Conservation (phyloP, 1,140 invertebrate genomes). For the Caerostris extrusa region DNA sequence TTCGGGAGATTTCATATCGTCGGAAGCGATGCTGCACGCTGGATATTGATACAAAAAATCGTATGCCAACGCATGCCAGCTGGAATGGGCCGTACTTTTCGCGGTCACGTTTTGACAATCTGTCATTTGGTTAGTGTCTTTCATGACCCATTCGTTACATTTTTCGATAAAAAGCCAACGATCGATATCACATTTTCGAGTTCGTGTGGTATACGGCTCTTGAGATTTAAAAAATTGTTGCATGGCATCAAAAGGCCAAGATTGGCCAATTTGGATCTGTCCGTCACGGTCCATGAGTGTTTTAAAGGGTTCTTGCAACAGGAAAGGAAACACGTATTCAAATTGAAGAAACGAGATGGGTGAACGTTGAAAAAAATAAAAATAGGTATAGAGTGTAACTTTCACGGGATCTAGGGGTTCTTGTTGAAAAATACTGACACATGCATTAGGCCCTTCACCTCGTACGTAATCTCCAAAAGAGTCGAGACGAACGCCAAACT, state of each 20-base stretch:
- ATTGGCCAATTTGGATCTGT: not conserved
- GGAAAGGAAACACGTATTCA: not conserved
- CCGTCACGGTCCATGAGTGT: not conserved
- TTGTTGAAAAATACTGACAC: not conserved
- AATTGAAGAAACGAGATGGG: not conserved
- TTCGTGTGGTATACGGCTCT: not conserved
- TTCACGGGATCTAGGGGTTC: not conserved
- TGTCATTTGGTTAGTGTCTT: not conserved
- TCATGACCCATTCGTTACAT: no score
- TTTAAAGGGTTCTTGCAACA: not conserved
- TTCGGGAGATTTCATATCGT: not conserved
- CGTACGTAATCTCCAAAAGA: not conserved
- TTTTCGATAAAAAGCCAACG: no score
- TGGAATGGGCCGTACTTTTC: not conserved
- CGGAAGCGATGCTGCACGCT: not conserved
- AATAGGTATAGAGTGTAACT: not conserved
- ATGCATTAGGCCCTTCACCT: not conserved
- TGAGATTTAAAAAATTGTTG: not conserved
- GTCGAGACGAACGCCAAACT: not conserved
- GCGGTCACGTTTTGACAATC: no score
- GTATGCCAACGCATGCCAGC: not conserved
- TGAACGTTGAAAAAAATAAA: not conserved
- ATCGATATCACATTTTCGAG: not conserved
- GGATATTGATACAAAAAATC: not conserved
- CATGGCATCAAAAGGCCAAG: conserved; percentile 22